A percentile compares a stretch with the other conserved stretches of the same genome.
Conservation (phyloP, 64 coral and sea anemone species). For the Acropora tenuis region DNA sequence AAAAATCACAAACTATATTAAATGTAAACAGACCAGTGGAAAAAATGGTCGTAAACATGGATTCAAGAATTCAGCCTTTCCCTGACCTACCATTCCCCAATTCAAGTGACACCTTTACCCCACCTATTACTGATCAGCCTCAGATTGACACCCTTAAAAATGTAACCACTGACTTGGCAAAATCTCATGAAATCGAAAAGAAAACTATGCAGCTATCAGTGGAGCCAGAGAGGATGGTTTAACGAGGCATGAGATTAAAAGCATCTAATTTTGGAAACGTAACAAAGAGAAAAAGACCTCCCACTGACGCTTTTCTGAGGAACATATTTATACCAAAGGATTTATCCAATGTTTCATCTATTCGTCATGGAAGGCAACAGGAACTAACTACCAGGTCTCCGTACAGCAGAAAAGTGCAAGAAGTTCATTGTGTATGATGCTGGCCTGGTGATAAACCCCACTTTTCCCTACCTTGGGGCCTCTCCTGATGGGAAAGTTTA, state of each 20-base stretch:
- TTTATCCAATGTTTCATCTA: slow-evolving; percentile 63
- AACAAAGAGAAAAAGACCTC: slow-evolving; percentile 47
- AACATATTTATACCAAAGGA: slow-evolving; percentile 53
- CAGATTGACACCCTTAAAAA: slow-evolving; percentile 25
- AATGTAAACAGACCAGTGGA: slow-evolving; percentile 38
- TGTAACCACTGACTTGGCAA: slow-evolving; percentile 8
- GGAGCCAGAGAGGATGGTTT: slow-evolving; percentile 1
- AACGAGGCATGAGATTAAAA: slow-evolving; percentile 46
- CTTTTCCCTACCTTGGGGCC: slow-evolving; percentile 53
- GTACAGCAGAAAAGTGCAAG: slow-evolving; percentile 35
- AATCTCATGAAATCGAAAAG: slow-evolving; percentile 11
- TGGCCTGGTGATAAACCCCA: slow-evolving; percentile 56
- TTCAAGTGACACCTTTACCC: not conserved
- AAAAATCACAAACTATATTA: slow-evolving; percentile 19
- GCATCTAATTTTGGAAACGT: slow-evolving; percentile 77
- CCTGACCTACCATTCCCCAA: not conserved
- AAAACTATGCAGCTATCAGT: slow-evolving; percentile 11
- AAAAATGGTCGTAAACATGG: not conserved
- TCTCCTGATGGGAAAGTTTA: slow-evolving; percentile 73
- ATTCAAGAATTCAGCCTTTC: not conserved
- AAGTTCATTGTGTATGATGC: slow-evolving; percentile 45
- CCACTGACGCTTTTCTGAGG: slow-evolving; percentile 44
- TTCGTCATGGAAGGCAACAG: slow-evolving; percentile 69
- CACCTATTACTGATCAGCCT: not conserved
- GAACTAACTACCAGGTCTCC: slow-evolving; percentile 34